phyloP scores from a whole-genome alignment of 2,797 vertebrate species.

The Falco peregrinus region DNA sequence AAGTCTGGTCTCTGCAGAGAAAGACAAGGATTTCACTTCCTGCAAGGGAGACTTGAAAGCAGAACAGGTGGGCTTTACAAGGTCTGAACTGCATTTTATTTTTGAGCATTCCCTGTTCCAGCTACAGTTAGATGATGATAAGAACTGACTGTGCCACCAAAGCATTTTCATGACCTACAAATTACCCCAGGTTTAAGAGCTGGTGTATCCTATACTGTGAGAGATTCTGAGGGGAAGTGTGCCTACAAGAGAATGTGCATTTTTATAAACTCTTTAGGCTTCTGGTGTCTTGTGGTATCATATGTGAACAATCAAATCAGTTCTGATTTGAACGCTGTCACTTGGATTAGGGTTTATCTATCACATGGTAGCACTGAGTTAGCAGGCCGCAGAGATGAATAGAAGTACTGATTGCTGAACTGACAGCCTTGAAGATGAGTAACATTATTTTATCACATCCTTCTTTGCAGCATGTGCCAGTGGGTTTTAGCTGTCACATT shows the following conservation, averaged over 20 bases:
- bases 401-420: conserved; percentile 72
- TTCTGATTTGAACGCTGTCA: conserved; percentile 76
- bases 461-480: conserved; percentile 69
- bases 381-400: conserved; percentile 73
- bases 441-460: conserved; percentile 73
- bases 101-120: conserved; percentile 1
- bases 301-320: conserved; percentile 77
- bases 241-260: conserved; percentile 60
- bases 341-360: conserved; percentile 74
- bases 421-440: conserved; percentile 76
- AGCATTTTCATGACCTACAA: conserved; percentile 67
- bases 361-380: conserved; percentile 72
- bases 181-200: conserved; percentile 66
- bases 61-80: conserved; percentile 39
- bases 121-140: conserved; percentile 56
- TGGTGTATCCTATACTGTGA: conserved; percentile 45
- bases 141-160: conserved; percentile 61
- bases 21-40: conserved; percentile 30
- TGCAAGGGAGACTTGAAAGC: conserved; percentile 13
- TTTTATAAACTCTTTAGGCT: conserved; percentile 74
- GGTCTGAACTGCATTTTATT: conserved; percentile 27
- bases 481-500: conserved; percentile 69
- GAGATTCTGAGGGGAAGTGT: conserved; percentile 60
- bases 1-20: neutral
- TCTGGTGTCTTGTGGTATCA: conserved; percentile 72